Evolutionary conservation across 2,888 invertebrate genomes (phyloP), one percentile per base, ranked within the genome.

Genomic region (Yponomeuta plumbellus): DNA sequence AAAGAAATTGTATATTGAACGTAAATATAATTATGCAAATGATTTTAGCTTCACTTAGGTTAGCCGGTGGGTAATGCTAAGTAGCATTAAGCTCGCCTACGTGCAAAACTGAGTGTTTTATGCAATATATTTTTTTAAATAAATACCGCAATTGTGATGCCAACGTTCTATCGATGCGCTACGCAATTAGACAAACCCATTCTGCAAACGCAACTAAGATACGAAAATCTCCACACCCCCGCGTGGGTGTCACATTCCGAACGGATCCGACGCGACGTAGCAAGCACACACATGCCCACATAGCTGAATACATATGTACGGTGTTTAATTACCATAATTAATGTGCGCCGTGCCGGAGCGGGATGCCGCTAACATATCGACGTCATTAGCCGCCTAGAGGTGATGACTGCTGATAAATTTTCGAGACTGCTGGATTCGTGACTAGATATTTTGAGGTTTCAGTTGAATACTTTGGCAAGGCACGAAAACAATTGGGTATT

Each of bases 261-360:
- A 52, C 17, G 44, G 44, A 52, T 52, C 44, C 44, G 44, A 52
- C 44, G 17, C 44, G 44, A 52, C 44, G 17, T 17, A 52, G 2
- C 13, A 17, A 13, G 17, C 44, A 17, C 17, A n/a, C 44, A 52
- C 71, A 72, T 71, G 74, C 71, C 76, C 79, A 52, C 44, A 8
- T 6, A 52, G 44, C 78, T 23, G 61, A 26, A 39, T 39, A 20
- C 20, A 79, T 78, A 82, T 81, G 79, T 39, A 76, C 78, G 74
- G 76, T 83, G 86, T 85, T 87, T 88, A 90, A 91, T 90, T 89
- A 85, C 85, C 84, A 85, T 88, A 90, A 90, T 89, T 88, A 91
- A 90, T 91, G 86, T 81, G 83, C 84, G 82, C 76, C 74, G 83
- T 80, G 81, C 80, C 81, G 88, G 86, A 88, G 83, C 81, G 85